Percentiles rank a stretch among this genome's conserved stretches.
Evolutionary conservation across 1,140 invertebrate genomes (phyloP).

Genomic region (Aricia agestis): DNA sequence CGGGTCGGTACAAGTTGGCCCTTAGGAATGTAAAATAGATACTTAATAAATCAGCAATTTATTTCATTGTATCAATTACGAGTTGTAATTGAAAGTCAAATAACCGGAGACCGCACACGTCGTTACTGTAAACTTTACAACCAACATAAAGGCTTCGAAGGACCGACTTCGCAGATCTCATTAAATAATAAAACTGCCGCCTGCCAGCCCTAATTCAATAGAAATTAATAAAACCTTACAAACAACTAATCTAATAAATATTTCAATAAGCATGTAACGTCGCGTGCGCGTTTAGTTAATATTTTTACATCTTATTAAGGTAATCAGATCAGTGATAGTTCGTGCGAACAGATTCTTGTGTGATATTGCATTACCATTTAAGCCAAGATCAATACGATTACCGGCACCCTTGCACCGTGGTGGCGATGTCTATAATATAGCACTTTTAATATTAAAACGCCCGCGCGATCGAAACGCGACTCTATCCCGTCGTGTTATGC

Average conservation of each 20-base stretch:
- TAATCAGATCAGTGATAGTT: slow-evolving; percentile 15
- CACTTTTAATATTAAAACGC: background rate
- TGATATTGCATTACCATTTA: slow-evolving; percentile 15
- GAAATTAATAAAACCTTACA: slow-evolving; percentile 14
- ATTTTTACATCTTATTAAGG: slow-evolving; percentile 16
- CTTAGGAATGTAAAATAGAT: no score
- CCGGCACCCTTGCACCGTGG: slow-evolving; percentile 1
- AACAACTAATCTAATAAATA: slow-evolving; percentile 15
- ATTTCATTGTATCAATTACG: no score
- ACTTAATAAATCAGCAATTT: no score
- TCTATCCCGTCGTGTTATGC: background rate
- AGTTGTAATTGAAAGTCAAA: no score
- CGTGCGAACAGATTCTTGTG: slow-evolving; percentile 13
- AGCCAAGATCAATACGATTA: slow-evolving; percentile 9
- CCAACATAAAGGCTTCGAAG: no score
- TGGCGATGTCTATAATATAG: background rate
- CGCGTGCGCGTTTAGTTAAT: slow-evolving; percentile 10
- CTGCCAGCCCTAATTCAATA: background rate
- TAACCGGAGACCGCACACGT: no score
- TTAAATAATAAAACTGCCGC: background rate
- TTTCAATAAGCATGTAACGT: slow-evolving; percentile 13
- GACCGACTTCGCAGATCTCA: background rate
- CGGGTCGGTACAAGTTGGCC: no score
- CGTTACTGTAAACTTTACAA: background rate
- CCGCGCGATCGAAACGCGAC: background rate